Conservation (phyloP, 2,797 vertebrate species). For the Hippocampus kuda region DNA sequence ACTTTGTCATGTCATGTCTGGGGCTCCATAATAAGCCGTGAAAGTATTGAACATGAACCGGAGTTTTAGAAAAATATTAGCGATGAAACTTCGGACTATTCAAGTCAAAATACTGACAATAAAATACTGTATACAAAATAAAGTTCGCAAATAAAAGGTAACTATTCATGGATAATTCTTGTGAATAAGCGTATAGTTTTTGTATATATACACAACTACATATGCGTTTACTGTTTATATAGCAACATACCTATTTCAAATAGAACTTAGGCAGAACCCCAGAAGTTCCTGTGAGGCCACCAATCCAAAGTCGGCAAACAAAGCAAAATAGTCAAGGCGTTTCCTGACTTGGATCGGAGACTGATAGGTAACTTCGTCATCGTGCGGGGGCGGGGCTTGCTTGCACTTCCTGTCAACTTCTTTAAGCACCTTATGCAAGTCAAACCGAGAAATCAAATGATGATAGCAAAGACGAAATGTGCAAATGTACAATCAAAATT, state of each 20-base stretch:
- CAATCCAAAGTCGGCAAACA: constrained; percentile 32
- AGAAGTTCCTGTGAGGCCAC: constrained; percentile 30
- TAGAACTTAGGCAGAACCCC: constrained; percentile 50
- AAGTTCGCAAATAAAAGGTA: constrained; percentile 70
- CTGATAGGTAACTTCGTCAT: background rate
- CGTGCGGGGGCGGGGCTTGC: constrained; percentile 27
- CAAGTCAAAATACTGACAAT: constrained; percentile 46
- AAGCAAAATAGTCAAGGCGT: constrained; percentile 4
- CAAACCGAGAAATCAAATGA: constrained; percentile 75
- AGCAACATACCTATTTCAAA: constrained; percentile 62
- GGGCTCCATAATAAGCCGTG: background rate
- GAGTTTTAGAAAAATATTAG: constrained; percentile 9
- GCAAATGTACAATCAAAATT: constrained; percentile 97
- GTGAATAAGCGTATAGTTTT: constrained; percentile 64
- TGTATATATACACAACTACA: constrained; percentile 45
- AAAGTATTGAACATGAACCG: background rate
- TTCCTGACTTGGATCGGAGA: background rate
- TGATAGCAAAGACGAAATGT: constrained; percentile 82
- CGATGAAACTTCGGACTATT: constrained; percentile 20
- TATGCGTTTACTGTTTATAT: constrained; percentile 60
- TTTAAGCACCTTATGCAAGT: constrained; percentile 87
- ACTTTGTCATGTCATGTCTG: background rate
- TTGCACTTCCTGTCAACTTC: constrained; percentile 29
- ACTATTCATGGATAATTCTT: constrained; percentile 62
- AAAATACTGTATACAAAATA: constrained; percentile 54